A percentile compares a stretch with the other conserved stretches of the same genome.
phyloP scores from a whole-genome alignment of 2,797 vertebrate species.

The Brachymystax lenok region DNA sequence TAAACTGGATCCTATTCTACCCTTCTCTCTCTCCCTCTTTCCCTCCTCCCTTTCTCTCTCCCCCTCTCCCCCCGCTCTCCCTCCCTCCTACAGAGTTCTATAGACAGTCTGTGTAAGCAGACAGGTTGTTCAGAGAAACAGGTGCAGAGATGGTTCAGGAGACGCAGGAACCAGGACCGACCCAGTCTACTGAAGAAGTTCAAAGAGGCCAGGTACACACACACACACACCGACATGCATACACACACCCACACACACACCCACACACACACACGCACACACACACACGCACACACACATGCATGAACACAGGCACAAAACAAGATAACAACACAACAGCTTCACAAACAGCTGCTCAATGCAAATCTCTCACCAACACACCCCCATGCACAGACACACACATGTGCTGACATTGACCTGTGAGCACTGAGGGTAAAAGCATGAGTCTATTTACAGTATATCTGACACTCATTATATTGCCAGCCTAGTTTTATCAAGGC shows the following conservation, averaged over 20 bases:
- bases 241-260: not conserved
- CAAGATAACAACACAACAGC: slow-evolving; percentile 5
- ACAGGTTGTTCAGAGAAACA: slow-evolving; percentile 81
- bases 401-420: slow-evolving; percentile 2
- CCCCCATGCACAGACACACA: not conserved
- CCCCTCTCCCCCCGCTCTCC: slow-evolving; percentile 8
- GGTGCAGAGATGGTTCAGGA: slow-evolving; percentile 92
- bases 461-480: slow-evolving; percentile 47
- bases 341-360: slow-evolving; percentile 31
- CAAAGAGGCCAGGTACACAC: slow-evolving; percentile 85
- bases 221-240: not conserved
- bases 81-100: slow-evolving; percentile 72
- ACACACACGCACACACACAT: slow-evolving; percentile 12
- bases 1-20: not conserved
- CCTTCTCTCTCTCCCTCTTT: not conserved
- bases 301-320: not conserved
- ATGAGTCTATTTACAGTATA: slow-evolving; percentile 59
- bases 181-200: slow-evolving; percentile 95
- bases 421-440: slow-evolving; percentile 40
- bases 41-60: not conserved
- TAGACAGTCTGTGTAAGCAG: slow-evolving; percentile 81
- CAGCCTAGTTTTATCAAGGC: slow-evolving; percentile 28
- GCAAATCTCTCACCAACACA: not conserved
- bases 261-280: no score
- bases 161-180: slow-evolving; percentile 91